Percentiles rank a stretch among this genome's conserved stretches.
Evolutionary conservation across 2,797 vertebrate genomes (phyloP).

Genomic region (Crax fasciolata): DNA sequence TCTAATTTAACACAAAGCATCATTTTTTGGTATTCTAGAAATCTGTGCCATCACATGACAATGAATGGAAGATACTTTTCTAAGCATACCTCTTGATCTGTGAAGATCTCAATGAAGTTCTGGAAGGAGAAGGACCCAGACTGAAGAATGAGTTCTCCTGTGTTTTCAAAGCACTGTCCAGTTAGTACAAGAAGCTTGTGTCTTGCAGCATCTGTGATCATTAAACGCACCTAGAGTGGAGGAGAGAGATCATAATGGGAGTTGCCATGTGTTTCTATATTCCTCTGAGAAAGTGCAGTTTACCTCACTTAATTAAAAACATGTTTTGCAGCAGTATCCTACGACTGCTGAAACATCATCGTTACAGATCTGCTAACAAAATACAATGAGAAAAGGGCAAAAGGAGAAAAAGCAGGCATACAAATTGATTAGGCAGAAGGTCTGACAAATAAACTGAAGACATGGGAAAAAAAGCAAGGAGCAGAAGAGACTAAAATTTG

Average conservation of each 20-base stretch:
- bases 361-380: background rate
- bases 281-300: background rate
- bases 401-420: background rate
- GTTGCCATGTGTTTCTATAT: background rate
- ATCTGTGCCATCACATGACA: background rate
- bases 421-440: background rate
- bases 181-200: constrained; percentile 96
- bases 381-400: background rate
- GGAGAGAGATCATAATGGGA: background rate
- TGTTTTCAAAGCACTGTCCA: constrained; percentile 95
- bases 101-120: constrained; percentile 98
- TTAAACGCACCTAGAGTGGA: constrained; percentile 89
- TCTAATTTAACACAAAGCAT: background rate
- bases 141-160: constrained; percentile 96
- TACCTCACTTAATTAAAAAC: background rate
- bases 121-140: constrained; percentile 97
- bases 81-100: constrained; percentile 93
- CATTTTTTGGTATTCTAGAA: background rate
- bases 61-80: background rate
- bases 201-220: constrained; percentile 95
- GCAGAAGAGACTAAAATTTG: background rate
- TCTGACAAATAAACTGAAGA: background rate
- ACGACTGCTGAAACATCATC: background rate
- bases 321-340: background rate
- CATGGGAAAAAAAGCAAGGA: background rate